These are phyloP conservation scores for Amaurobius ferox DNA, from an alignment of 2,888 invertebrate species.

Conservation along the genomic window DNA sequence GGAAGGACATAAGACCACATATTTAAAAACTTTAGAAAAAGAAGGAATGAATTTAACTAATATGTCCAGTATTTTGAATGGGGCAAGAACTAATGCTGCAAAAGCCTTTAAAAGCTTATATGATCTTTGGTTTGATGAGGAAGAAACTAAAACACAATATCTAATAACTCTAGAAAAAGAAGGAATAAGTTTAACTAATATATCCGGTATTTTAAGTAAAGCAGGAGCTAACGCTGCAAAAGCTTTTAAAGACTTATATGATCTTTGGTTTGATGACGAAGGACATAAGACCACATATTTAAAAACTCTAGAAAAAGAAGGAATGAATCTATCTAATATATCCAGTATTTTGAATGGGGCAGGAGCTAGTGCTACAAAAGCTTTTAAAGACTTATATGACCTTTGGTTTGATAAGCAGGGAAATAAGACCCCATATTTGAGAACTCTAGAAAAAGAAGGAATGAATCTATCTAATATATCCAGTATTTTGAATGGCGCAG, in stretches of 20 bases:
- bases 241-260: slow-evolving; percentile 20
- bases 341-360: slow-evolving; percentile 47
- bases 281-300: slow-evolving; percentile 26
- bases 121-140: background rate
- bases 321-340: background rate
- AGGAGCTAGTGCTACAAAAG: slow-evolving; percentile 38
- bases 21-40: background rate
- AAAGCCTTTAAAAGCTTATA: background rate
- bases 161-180: background rate
- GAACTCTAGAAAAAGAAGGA: background rate
- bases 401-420: background rate
- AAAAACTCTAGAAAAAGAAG: slow-evolving; percentile 4
- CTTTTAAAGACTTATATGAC: slow-evolving; percentile 38
- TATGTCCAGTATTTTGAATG: background rate
- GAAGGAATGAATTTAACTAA: background rate
- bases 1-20: background rate
- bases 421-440: slow-evolving; percentile 17
- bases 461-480: background rate
- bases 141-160: background rate
- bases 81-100: background rate
- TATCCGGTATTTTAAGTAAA: slow-evolving; percentile 3
- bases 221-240: background rate
- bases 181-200: background rate
- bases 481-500: slow-evolving; percentile 5
- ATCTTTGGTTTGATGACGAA: background rate